Evolutionary conservation across 2,113 vertebrate species (phyloP), one percentile per base, ranked within the genome.

Genomic region (Asarcornis scutulata): DNA sequence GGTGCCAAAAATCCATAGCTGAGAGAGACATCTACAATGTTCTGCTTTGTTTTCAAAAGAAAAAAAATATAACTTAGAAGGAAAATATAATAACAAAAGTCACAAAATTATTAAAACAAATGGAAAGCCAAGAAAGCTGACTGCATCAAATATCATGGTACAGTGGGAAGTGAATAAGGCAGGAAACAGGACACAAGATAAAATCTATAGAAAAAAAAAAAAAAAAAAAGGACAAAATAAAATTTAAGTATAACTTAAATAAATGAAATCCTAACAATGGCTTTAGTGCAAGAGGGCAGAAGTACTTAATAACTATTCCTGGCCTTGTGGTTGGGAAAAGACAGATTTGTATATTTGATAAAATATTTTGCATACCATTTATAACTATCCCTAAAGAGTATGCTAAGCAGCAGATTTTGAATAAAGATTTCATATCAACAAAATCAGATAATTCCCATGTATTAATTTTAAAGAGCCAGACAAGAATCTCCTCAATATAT

Each of bases 321-420:
- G 59, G 56, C n/a, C 77, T 68, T 74, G 71, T 82, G 71, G 74
- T 5, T 89, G 11, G 58, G 44, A 88, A 71, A 88, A 92, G 73
- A 60, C 80, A 95, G 93, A 95, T 95, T 94, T 93, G 59, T 90
- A 66, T 53, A 53, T n/a, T 42, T 13, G 86, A 94, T 91, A 96
- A 96, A 95, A 95, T 96, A 60, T 27, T 95, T 95, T 34, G 6
- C 93, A 91, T 97, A 93, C 91, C 91, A 91, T 21, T 66, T 84
- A 72, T 40, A 93, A 60, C 52, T 66, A 73, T 86, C 83, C 72
- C 58, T 89, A 75, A 95, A 84, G 77, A 92, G 32, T 50, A 93
- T 77, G 36, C 17, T 92, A 73, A 89, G 21, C 31, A 91, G 81
- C 74, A 92, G 86, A 95, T 92, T 96, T 52, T 81, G 87, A 92